Evolutionary conservation across 2,797 vertebrate genomes (phyloP).

Genomic region (Danionella dracula): DNA sequence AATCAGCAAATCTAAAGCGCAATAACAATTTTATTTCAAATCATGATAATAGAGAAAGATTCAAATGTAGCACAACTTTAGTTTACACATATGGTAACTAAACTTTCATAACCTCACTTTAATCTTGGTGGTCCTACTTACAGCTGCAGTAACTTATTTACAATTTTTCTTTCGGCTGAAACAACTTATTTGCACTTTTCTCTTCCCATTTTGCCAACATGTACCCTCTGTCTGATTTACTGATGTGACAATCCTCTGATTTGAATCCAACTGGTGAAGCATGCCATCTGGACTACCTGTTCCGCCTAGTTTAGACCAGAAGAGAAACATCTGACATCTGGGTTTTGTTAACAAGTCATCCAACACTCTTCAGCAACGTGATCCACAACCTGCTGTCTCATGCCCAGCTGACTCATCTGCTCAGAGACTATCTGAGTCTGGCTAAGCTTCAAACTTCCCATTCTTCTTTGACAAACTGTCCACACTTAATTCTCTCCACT

Average conservation of each 20-base stretch:
- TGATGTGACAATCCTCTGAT: slow-evolving; percentile 7
- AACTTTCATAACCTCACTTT: too few species aligned
- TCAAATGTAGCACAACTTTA: too few species aligned
- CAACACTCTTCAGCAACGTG: not conserved
- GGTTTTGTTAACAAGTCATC: slow-evolving; percentile 1
- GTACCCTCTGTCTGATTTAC: slow-evolving; percentile 11
- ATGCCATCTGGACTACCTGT: slow-evolving; percentile 14
- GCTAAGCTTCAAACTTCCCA: not conserved
- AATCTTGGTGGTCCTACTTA: too few species aligned
- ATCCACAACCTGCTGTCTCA: not conserved
- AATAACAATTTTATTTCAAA: too few species aligned
- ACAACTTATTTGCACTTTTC: not conserved
- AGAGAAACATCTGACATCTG: slow-evolving; percentile 23
- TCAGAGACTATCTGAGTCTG: not conserved
- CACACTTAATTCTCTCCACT: not conserved
- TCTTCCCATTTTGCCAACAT: slow-evolving; percentile 1
- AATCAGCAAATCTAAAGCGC: too few species aligned
- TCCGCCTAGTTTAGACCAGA: not conserved
- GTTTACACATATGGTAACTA: too few species aligned
- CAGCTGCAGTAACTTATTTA: too few species aligned
- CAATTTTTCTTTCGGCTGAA: not conserved
- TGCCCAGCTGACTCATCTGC: slow-evolving; percentile 15
- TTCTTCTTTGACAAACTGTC: not conserved
- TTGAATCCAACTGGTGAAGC: slow-evolving; percentile 10
- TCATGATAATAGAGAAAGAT: too few species aligned